Percentiles rank a stretch among this genome's conserved stretches.
Conservation (phyloP, 2,113 vertebrate species). For the Enhydra lutris region DNA sequence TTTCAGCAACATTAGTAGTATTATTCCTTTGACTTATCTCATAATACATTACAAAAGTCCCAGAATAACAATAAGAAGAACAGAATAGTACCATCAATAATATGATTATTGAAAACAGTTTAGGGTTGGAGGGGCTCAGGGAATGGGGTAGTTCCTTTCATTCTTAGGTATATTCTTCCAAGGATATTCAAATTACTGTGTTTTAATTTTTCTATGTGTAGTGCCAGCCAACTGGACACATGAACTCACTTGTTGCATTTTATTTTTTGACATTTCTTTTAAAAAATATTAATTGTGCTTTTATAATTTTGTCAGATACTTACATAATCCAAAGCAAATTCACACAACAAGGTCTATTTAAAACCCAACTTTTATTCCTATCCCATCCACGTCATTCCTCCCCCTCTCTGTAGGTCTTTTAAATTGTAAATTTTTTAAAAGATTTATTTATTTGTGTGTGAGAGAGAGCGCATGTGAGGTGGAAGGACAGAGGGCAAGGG, state of each 20-base stretch:
- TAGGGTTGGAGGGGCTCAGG: not conserved
- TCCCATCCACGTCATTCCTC: not conserved
- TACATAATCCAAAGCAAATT: not conserved
- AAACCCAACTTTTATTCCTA: not conserved
- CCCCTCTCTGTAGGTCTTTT: not conserved
- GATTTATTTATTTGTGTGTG: not conserved
- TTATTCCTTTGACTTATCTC: not conserved
- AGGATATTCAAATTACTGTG: not conserved
- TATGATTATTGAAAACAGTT: not conserved
- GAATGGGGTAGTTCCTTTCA: not conserved
- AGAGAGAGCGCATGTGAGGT: not conserved
- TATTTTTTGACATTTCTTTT: not conserved
- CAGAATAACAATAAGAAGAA: not conserved
- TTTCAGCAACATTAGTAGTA: not conserved
- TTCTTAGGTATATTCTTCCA: not conserved
- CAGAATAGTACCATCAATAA: not conserved
- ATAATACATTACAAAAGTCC: not conserved
- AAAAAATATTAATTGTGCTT: not conserved
- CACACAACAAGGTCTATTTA: not conserved
- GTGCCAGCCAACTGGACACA: not conserved
- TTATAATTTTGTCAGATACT: not conserved
- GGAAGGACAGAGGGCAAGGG: not conserved
- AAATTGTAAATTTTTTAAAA: not conserved
- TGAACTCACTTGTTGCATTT: not conserved
- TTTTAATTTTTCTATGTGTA: not conserved